Evolutionary conservation across 2,797 vertebrate species (phyloP).

Genomic region (Merluccius polli): DNA sequence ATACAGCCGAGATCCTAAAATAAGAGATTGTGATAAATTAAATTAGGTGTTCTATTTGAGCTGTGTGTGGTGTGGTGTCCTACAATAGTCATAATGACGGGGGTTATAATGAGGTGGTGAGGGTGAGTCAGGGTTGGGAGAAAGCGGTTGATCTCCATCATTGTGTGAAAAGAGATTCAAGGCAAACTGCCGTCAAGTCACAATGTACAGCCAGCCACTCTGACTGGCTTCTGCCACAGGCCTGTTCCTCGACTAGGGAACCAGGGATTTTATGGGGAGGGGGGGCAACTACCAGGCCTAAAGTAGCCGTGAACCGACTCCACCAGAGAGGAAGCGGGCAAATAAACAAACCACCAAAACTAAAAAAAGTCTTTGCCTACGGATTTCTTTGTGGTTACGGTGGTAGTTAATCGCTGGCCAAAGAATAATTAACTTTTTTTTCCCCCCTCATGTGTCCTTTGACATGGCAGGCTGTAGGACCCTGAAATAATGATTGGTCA

Average conservation of each 20-base stretch:
- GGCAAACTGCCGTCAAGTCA: not conserved
- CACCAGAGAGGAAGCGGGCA: slow-evolving; percentile 58
- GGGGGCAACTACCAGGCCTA: slow-evolving; percentile 13
- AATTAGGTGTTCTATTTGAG: slow-evolving; percentile 53
- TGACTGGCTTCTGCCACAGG: not conserved
- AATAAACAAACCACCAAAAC: slow-evolving; percentile 63
- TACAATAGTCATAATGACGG: slow-evolving; percentile 8
- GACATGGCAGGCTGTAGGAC: slow-evolving; percentile 58
- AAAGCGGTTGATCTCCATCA: slow-evolving; percentile 33
- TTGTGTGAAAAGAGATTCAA: slow-evolving; percentile 27
- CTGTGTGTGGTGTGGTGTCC: slow-evolving; percentile 24
- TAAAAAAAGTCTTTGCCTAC: slow-evolving; percentile 34
- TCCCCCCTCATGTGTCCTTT: slow-evolving; percentile 55
- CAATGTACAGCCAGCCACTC: not conserved
- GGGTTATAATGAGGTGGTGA: slow-evolving; percentile 7
- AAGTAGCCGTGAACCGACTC: slow-evolving; percentile 39
- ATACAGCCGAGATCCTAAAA: slow-evolving; percentile 48
- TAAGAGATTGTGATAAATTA: slow-evolving; percentile 46
- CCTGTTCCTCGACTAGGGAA: slow-evolving; percentile 22
- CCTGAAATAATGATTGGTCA: slow-evolving; percentile 76
- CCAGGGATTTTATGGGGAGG: slow-evolving; percentile 21
- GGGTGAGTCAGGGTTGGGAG: slow-evolving; percentile 34
- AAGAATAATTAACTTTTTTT: slow-evolving; percentile 68
- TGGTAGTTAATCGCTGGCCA: slow-evolving; percentile 62
- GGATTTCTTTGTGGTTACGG: slow-evolving; percentile 66